Evolutionary conservation across 2,888 invertebrate species (phyloP), one percentile per base, ranked within the genome.

Genomic region (Epsilonema sp.): DNA sequence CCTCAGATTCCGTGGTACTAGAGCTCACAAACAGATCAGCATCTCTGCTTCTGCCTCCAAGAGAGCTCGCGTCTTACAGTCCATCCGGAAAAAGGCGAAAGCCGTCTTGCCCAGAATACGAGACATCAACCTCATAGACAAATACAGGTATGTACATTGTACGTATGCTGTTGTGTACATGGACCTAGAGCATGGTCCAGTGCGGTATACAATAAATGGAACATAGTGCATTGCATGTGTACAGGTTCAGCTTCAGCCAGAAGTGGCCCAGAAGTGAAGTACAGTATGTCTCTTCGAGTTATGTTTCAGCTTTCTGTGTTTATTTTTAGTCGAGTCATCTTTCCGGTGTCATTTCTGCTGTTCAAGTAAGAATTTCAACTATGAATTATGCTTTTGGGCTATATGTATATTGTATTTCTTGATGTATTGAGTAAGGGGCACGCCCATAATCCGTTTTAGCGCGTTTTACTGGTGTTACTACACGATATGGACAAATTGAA

Each of bases 101-200:
- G 20, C 26, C 36, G 49, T 52, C 48, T 78, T 87, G 75, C 87
- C 87, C n/a, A 82, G 80, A 70, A 87, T 94, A 56, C 81, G 87
- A 60, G 90, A 94, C 69, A 90, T 94, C 51, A 94, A 94, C 68
- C 79, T 90, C 56, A 94, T 94, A 62, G 94, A 94, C 71, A 89
- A 89, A 61, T 92, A 89, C 68, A 90, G 90, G 26, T 75, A 90
- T 56, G 78, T 90, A 60, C 75, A n/a, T n/a, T n/a, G n/a, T n/a
- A n/a, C n/a, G n/a, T n/a, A n/a, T n/a, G n/a, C n/a, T n/a, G n/a
- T n/a, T n/a, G n/a, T n/a, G n/a, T n/a, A n/a, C n/a, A n/a, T n/a
- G n/a, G n/a, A n/a, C n/a, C n/a, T n/a, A n/a, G n/a, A n/a, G n/a
- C n/a, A n/a, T n/a, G n/a, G n/a, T n/a, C n/a, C n/a, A n/a, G 31